Percentiles rank a stretch among this genome's conserved stretches.
Conservation (phyloP, 2,888 invertebrate species). For the Sminthurides aquaticus region DNA sequence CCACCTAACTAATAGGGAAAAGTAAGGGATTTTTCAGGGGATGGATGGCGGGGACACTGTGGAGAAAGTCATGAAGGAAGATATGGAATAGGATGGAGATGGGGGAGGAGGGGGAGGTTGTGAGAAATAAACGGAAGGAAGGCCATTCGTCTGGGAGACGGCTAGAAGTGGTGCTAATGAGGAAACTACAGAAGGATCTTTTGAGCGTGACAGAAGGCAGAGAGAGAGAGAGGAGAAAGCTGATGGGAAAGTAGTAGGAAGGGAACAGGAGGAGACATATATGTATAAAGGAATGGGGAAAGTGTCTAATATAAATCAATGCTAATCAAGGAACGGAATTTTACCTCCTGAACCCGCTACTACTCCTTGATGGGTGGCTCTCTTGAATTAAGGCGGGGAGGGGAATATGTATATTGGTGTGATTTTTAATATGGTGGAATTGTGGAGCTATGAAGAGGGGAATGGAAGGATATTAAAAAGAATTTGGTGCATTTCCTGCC, state of each 20-base stretch:
- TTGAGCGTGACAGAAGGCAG: not conserved
- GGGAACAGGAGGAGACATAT: too few relatives aligned
- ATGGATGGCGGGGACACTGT: too few relatives aligned
- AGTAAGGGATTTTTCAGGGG: not conserved
- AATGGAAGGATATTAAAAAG: not conserved
- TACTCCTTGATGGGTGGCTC: too few relatives aligned
- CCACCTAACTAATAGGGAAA: not conserved
- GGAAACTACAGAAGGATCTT: not conserved
- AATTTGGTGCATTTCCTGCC: not conserved
- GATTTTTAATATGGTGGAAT: not conserved
- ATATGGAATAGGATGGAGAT: too few relatives aligned
- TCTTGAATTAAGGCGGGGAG: not conserved
- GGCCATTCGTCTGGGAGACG: not conserved
- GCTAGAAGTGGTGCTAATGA: not conserved
- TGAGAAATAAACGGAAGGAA: too few relatives aligned
- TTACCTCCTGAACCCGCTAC: not conserved
- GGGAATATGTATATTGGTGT: not conserved
- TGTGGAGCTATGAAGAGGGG: not conserved
- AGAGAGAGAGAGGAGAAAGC: not conserved
- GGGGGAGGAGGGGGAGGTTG: too few relatives aligned
- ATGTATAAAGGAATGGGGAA: not conserved
- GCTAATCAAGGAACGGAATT: slow-evolving; percentile 1
- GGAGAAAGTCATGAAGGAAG: too few relatives aligned
- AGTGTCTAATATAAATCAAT: slow-evolving; percentile 1
- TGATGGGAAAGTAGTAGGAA: too few relatives aligned